Conservation (phyloP, 2,888 invertebrate genomes). For the Lottia gigantea region DNA sequence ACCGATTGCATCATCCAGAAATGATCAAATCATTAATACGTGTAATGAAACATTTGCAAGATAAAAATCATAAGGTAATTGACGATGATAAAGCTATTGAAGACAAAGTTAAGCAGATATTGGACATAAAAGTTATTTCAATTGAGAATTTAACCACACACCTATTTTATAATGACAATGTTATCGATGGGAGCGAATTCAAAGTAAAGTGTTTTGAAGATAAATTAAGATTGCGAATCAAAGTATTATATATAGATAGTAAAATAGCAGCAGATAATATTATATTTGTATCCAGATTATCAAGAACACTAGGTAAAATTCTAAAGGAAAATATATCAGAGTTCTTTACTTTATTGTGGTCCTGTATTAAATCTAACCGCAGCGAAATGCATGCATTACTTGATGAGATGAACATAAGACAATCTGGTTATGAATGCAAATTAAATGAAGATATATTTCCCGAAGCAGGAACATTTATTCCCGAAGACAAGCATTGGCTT, state of each 20-base stretch:
- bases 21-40: background rate
- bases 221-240: too few species aligned
- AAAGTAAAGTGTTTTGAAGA: background rate
- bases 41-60: background rate
- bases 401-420: slow-evolving; percentile 11
- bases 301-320: too few species aligned
- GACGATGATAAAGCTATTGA: background rate
- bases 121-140: background rate
- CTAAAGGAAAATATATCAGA: too few species aligned
- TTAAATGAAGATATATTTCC: slow-evolving; percentile 17
- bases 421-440: background rate
- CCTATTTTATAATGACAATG: background rate
- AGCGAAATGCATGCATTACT: background rate
- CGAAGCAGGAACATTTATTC: slow-evolving; percentile 34
- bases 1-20: background rate
- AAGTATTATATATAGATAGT: too few species aligned
- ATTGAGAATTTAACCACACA: slow-evolving; percentile 1
- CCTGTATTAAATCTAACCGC: too few species aligned
- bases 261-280: too few species aligned
- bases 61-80: background rate
- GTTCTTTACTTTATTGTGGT: too few species aligned
- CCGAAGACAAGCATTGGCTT: slow-evolving; percentile 28
- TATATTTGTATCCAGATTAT: too few species aligned
- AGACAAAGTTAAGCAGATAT: slow-evolving; percentile 10
- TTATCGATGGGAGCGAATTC: background rate